Conservation (phyloP, 2,797 vertebrate species). For the Cuculus canorus region DNA sequence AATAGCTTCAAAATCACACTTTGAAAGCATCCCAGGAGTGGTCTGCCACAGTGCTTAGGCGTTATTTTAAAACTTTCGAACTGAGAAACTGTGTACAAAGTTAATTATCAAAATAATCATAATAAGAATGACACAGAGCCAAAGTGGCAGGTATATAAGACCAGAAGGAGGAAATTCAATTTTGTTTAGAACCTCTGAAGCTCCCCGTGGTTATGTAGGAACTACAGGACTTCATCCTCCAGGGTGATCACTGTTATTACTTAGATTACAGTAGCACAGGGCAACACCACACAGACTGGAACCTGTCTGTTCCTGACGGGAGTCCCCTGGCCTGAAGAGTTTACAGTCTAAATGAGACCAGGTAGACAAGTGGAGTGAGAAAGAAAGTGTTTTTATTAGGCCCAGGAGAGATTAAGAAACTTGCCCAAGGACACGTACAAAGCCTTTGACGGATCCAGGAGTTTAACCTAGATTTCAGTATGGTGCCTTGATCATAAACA, state of each 20-base stretch:
- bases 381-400: conserved; percentile 26
- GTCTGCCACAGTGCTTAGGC: neutral
- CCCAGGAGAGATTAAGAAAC: neutral
- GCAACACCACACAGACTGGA: neutral
- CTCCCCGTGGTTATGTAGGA: neutral
- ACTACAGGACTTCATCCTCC: conserved; percentile 5
- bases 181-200: neutral
- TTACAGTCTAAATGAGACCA: conserved; percentile 26
- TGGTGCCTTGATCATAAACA: neutral
- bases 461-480: conserved; percentile 34
- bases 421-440: conserved; percentile 24
- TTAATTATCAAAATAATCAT: neutral
- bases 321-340: conserved; percentile 11
- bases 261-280: conserved; percentile 25
- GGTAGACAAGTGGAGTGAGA: conserved; percentile 43
- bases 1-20: neutral
- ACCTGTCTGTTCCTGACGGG: neutral
- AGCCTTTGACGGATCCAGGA: neutral
- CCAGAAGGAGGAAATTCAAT: neutral
- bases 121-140: neutral
- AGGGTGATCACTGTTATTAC: conserved; percentile 29
- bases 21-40: neutral
- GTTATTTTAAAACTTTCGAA: neutral
- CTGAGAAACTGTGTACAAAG: neutral
- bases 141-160: neutral